Evolutionary conservation across 2,888 invertebrate species (phyloP).

Genomic region (Luffia ferchaultella): DNA sequence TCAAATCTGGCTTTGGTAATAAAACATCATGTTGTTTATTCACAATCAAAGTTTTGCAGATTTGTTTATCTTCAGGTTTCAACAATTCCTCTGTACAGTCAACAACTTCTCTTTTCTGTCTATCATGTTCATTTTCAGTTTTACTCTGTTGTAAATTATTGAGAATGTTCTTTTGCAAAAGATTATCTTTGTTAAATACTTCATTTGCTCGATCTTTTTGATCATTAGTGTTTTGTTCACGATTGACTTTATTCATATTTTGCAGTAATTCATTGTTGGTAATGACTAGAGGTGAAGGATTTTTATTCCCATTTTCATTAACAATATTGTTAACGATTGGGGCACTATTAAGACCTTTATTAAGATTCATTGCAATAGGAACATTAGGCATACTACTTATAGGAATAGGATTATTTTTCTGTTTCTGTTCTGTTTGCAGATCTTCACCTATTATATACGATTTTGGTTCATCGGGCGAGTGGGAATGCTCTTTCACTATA

Average conservation of each 20-base stretch:
- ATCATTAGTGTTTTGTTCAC: neutral
- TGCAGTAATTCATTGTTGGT: neutral
- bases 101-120: conserved; percentile 42
- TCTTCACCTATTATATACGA: conserved; percentile 48
- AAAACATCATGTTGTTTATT: conserved; percentile 16
- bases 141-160: conserved; percentile 10
- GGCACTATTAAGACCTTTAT: conserved; percentile 8
- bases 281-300: neutral
- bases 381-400: conserved; percentile 26
- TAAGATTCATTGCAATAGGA: conserved; percentile 10
- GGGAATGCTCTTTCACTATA: conserved; percentile 25
- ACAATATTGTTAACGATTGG: conserved; percentile 12
- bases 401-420: conserved; percentile 30
- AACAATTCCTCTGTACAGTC: conserved; percentile 36
- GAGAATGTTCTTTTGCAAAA: conserved; percentile 13
- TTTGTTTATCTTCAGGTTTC: conserved; percentile 33
- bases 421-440: neutral
- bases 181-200: neutral
- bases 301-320: conserved; percentile 11
- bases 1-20: conserved; percentile 30
- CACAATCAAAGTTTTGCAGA: conserved; percentile 29
- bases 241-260: neutral
- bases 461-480: conserved; percentile 43
- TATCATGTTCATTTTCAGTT: conserved; percentile 14
- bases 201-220: neutral